A percentile compares a stretch with the other conserved stretches of the same genome.
These are phyloP conservation scores for Drosophila aff. DNA, from an alignment of 1,140 invertebrate genomes.

Conservation along the genomic window DNA sequence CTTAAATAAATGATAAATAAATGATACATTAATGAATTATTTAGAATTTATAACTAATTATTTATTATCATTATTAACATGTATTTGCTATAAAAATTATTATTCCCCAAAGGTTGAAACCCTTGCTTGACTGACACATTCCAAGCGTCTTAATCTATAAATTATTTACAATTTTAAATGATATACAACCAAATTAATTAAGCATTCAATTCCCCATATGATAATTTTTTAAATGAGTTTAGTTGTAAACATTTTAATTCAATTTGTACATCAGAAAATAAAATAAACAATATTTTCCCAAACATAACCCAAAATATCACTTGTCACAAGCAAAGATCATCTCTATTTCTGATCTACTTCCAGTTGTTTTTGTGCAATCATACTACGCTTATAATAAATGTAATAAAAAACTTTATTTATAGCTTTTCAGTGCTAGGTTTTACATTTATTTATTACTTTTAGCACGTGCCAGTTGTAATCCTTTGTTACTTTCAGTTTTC, in stretches of 20 bases:
- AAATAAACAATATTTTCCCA: not conserved
- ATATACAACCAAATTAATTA: not conserved
- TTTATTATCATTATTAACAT: not conserved
- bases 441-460: not conserved
- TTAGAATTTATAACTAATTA: not conserved
- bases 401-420: slow-evolving; percentile 24
- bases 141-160: not conserved
- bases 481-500: slow-evolving; percentile 41
- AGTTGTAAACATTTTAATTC: not conserved
- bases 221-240: not conserved
- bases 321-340: slow-evolving; percentile 16
- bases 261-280: not conserved
- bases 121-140: not conserved
- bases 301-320: not conserved
- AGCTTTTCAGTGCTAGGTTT: not conserved
- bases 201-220: not conserved
- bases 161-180: not conserved
- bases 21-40: not conserved
- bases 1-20: not conserved
- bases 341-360: slow-evolving; percentile 26
- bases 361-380: not conserved
- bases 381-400: not conserved
- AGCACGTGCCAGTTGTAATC: slow-evolving; percentile 6
- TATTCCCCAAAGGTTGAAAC: not conserved
- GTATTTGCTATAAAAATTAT: not conserved